Evolutionary conservation across 1,140 invertebrate genomes (phyloP), one percentile per base, ranked within the genome.

Genomic region (Platyscapa corneri): DNA sequence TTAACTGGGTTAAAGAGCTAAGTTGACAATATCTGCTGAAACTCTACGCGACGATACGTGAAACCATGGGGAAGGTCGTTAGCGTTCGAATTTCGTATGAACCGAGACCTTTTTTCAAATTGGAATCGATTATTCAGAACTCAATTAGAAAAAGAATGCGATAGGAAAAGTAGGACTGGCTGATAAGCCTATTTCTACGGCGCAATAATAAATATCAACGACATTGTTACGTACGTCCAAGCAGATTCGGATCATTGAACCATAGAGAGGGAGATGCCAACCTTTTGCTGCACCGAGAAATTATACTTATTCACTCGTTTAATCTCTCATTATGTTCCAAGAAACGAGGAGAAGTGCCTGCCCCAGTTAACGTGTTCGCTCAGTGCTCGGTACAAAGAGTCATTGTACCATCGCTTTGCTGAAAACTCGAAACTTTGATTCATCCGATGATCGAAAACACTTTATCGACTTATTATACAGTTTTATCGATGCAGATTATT

Each of bases 271-370:
- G n/a, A 56, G 65, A 23, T 67, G 27, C 27, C 42, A 23, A 70
- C 23, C n/a, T 56, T 56, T n/a, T 60, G 10, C 0, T 34, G 56
- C 27, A 64, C 67, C 42, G 10, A 49, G 39, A n/a, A 67, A 67
- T 37, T 60, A 30, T 49, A 77, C 6, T 39, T 23, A 64, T 72
- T 76, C 72, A 32, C 76, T 76, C 72, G 34, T 3, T 83, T 83
- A 46, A 56, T 82, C 37, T 60, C 34, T 0, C 56, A 76, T 76
- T 83, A 64, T 42, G 34, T 76, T 83, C 53, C 72, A 64, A 75
- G 81, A 83, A 83, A 30, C 8, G n/a, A 46, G 7, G 42, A 83
- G 20, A 39, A 76, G 20, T 74, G 65, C 56, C 76, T 83, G 72
- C 20, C 76, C 72, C 56, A 83, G 23, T 76, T 82, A 64, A 37